Evolutionary conservation across 2,113 vertebrate species (phyloP).

Genomic region (Sturnira hondurensis): DNA sequence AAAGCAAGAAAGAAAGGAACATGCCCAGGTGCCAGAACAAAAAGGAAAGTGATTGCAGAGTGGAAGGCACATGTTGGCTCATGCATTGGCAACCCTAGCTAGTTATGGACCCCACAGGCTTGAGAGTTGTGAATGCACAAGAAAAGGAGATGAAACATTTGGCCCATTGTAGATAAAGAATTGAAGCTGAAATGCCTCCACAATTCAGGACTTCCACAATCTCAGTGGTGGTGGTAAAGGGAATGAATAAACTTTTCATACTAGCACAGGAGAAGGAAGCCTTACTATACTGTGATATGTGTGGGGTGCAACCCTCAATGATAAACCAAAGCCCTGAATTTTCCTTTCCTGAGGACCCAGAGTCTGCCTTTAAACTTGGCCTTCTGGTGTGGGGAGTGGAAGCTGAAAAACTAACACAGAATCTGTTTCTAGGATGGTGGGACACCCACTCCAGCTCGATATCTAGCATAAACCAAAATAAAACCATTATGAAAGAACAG

Average conservation of each 20-base stretch:
- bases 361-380: not conserved
- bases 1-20: not conserved
- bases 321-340: not conserved
- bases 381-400: not conserved
- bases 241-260: not conserved
- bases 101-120: too few relatives aligned
- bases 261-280: not conserved
- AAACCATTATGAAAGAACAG: not conserved
- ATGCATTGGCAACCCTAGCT: not conserved
- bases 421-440: not conserved
- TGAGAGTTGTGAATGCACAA: not conserved
- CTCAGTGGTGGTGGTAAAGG: not conserved
- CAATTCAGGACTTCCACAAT: not conserved
- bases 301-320: not conserved
- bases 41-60: not conserved
- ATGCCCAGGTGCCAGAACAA: not conserved
- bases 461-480: not conserved
- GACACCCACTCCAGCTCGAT: not conserved
- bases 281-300: not conserved
- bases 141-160: not conserved
- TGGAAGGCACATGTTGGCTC: not conserved
- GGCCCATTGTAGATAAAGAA: not conserved
- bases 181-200: not conserved
- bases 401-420: not conserved
- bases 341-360: not conserved